Evolutionary conservation across 2,888 invertebrate genomes (phyloP), one percentile per base, ranked within the genome.

Genomic region (Diaphora mendica): DNA sequence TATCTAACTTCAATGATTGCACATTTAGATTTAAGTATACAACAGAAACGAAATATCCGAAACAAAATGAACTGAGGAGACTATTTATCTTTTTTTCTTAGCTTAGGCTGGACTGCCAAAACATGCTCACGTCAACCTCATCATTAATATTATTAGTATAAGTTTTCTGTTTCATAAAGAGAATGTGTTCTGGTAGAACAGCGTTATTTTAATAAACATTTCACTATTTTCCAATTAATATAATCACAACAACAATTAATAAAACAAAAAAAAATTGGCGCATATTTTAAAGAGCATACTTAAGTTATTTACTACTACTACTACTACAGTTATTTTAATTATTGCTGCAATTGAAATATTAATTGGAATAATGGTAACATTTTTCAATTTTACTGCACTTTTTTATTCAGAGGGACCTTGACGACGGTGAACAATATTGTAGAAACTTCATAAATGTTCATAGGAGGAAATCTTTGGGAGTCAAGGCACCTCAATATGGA

Each of bases 381-480:
- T 93, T 94, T 70, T 94, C 87, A 92, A 94, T 91, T 89, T 94
- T 94, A 94, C 92, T 95, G 95, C 95, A 95, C 95, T 93, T 95
- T 94, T 92, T 92, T 88, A 83, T 90, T 82, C 86, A 87, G 94
- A 94, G 94, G 93, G 86, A 90, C 91, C 93, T 95, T 95, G 94
- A 94, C 92, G 86, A 85, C 80, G 76, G 75, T 82, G 79, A 75
- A 73, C 76, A 77, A 82, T 77, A 68, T 81, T 79, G 78, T 68
- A 75, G 76, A 74, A 66, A 78, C 82, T 77, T 81, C 74, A 78
- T 68, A 74, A 74, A 77, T 70, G 65, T 75, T 73, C 70, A 64
- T 78, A 75, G 72, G 73, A 80, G 73, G 72, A 80, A 75, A 69
- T 78, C 75, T 78, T 64, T 82, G 82, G 79, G 80, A 90, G 93